Evolutionary conservation across 2,888 invertebrate species (phyloP).

Genomic region (Tetramorium bicarinatum): DNA sequence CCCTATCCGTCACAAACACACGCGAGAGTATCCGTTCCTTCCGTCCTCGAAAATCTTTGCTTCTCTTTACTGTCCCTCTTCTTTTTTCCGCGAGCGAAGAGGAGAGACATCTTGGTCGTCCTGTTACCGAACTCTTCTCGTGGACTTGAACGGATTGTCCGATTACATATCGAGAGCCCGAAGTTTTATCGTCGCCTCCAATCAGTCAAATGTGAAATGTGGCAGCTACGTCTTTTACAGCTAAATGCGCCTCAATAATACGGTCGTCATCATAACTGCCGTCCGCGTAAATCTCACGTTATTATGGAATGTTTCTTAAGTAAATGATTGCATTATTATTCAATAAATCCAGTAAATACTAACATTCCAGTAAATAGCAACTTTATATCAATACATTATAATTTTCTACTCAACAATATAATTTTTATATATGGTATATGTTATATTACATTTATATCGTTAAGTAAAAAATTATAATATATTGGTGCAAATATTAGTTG

Average conservation of each 20-base stretch:
- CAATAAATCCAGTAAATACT: background rate
- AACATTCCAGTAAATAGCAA: too few species aligned
- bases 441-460: too few species aligned
- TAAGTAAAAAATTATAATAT: too few species aligned
- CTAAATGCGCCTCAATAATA: constrained; percentile 30
- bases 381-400: too few species aligned
- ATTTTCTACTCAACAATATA: too few species aligned
- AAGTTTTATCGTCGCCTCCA: background rate
- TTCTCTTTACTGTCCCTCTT: background rate
- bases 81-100: background rate
- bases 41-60: constrained; percentile 63
- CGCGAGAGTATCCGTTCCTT: constrained; percentile 58
- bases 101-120: background rate
- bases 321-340: background rate
- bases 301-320: background rate
- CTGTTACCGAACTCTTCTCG: background rate
- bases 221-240: background rate
- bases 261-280: constrained; percentile 23
- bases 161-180: background rate
- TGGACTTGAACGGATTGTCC: background rate
- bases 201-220: background rate
- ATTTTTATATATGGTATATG: too few species aligned
- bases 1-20: constrained; percentile 33
- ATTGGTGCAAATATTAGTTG: too few species aligned
- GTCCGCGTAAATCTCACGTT: background rate